Evolutionary conservation across 1,140 invertebrate genomes (phyloP).

Genomic region (Hermatobates lingyangjiaoensis): DNA sequence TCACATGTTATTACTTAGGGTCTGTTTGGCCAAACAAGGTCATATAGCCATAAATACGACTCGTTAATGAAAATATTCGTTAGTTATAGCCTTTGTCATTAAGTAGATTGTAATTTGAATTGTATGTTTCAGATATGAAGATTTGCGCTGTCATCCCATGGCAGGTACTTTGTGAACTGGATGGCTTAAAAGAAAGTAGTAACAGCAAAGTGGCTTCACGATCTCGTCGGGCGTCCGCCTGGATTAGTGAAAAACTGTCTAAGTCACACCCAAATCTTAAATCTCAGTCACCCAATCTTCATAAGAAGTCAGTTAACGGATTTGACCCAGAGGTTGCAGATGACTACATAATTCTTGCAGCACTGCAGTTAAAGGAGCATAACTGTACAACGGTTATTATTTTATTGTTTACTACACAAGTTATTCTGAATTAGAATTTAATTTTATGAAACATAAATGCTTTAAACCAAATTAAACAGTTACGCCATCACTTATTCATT

Average conservation of each 20-base stretch:
- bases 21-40: too few species aligned
- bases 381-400: too few species aligned
- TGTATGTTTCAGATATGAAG: neutral
- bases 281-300: neutral
- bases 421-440: too few species aligned
- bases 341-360: neutral
- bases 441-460: too few species aligned
- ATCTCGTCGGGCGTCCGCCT: neutral
- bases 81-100: too few species aligned
- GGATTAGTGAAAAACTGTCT: neutral
- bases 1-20: too few species aligned
- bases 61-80: too few species aligned
- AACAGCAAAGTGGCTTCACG: neutral
- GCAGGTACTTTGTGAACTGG: neutral
- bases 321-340: neutral
- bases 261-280: neutral
- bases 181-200: neutral
- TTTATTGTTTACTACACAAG: too few species aligned
- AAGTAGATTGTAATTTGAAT: too few species aligned
- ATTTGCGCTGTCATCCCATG: neutral
- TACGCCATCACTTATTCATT: too few species aligned
- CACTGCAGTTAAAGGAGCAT: neutral
- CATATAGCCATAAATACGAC: too few species aligned
- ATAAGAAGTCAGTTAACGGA: neutral
- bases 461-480: too few species aligned